Evolutionary conservation across 2,113 vertebrate species (phyloP).

Genomic region (Nothobranchius kuhntae): DNA sequence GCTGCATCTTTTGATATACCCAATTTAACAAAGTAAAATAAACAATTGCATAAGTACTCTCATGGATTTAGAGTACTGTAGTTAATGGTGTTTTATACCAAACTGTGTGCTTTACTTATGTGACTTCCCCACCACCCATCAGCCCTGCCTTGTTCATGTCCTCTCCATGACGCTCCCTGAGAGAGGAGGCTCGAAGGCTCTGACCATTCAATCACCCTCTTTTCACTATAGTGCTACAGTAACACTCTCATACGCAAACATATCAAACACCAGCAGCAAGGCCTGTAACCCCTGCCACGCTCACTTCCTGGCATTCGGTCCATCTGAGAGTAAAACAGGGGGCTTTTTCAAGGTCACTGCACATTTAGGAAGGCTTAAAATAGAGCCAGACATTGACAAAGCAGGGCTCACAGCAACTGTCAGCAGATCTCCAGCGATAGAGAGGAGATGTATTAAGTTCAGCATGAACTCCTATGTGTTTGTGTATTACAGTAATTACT

Average conservation of each 20-base stretch:
- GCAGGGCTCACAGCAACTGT: conserved; percentile 31
- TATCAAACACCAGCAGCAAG: conserved; percentile 45
- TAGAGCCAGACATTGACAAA: conserved; percentile 54
- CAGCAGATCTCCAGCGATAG: conserved; percentile 44
- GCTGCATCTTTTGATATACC: conserved; percentile 32
- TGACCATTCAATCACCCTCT: conserved; percentile 70
- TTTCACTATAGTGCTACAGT: conserved; percentile 34
- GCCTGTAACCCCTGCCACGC: conserved; percentile 37
- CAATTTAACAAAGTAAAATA: conserved; percentile 55
- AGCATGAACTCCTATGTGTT: conserved; percentile 20
- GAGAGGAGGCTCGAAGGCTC: conserved; percentile 42
- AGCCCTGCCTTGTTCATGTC: conserved; percentile 31
- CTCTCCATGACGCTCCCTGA: conserved; percentile 59
- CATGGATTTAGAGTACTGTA: background rate
- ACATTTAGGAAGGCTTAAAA: conserved; percentile 59
- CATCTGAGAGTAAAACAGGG: conserved; percentile 33
- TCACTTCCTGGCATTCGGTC: conserved; percentile 45
- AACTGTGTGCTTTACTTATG: too few relatives aligned
- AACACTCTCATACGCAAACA: conserved; percentile 49
- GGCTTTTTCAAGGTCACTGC: conserved; percentile 58
- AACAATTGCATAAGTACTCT: conserved; percentile 47
- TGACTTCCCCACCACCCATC: conserved; percentile 16
- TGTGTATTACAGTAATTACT: conserved; percentile 51
- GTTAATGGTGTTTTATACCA: too few relatives aligned
- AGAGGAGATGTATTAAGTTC: conserved; percentile 45